A percentile compares a stretch with the other conserved stretches of the same genome.
These are phyloP conservation scores for Erebia palarica DNA, from an alignment of 2,888 invertebrate species.

Conservation along the genomic window DNA sequence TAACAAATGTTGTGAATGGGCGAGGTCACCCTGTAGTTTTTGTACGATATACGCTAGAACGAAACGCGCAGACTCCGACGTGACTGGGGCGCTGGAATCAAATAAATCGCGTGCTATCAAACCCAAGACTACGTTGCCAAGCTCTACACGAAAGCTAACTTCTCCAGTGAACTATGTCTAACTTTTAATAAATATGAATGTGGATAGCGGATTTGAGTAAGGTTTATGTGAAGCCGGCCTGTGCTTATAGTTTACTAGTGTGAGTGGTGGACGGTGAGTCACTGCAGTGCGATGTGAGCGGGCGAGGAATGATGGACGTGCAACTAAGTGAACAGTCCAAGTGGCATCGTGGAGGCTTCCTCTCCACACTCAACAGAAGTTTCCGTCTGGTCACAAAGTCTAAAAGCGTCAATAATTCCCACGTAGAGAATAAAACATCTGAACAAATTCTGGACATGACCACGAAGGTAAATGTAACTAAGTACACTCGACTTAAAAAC, in stretches of 20 bases:
- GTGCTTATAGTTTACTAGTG: slow-evolving; percentile 35
- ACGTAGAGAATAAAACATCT: slow-evolving; percentile 58
- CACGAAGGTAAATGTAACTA: slow-evolving; percentile 54
- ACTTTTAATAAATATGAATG: slow-evolving; percentile 39
- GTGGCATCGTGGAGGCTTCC: slow-evolving; percentile 76
- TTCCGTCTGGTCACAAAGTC: slow-evolving; percentile 69
- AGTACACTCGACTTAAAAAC: slow-evolving; percentile 1
- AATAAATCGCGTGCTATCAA: slow-evolving; percentile 51
- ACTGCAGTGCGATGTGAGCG: slow-evolving; percentile 69
- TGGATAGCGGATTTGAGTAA: slow-evolving; percentile 46
- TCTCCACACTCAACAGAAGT: slow-evolving; percentile 75
- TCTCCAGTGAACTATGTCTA: slow-evolving; percentile 44
- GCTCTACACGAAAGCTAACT: slow-evolving; percentile 42
- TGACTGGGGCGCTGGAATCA: slow-evolving; percentile 45
- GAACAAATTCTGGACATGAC: slow-evolving; percentile 59
- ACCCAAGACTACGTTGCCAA: slow-evolving; percentile 47
- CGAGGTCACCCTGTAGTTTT: slow-evolving; percentile 56
- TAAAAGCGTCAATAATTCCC: slow-evolving; percentile 57
- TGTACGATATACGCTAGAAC: slow-evolving; percentile 42
- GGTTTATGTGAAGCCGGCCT: slow-evolving; percentile 44
- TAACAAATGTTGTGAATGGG: slow-evolving; percentile 54
- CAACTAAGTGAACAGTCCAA: slow-evolving; percentile 68
- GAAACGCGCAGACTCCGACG: slow-evolving; percentile 50
- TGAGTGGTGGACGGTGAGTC: slow-evolving; percentile 62
- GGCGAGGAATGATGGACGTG: slow-evolving; percentile 72